Evolutionary conservation across 2,113 vertebrate genomes (phyloP).

Genomic region (Ophthalmolycus amberensis): DNA sequence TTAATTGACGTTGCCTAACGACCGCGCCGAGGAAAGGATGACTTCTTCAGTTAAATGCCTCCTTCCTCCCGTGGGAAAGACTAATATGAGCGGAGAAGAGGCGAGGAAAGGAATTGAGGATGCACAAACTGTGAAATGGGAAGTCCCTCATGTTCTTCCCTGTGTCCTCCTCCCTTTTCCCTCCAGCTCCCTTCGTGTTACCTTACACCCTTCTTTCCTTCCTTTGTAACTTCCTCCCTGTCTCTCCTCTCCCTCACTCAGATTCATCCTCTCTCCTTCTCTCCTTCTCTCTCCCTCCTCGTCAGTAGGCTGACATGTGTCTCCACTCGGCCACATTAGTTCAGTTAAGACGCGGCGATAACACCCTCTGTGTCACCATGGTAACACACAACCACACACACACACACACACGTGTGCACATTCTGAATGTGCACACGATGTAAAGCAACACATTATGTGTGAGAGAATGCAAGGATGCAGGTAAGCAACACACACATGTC

Average conservation of each 20-base stretch:
- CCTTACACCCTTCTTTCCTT: background rate
- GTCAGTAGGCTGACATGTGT: constrained; percentile 12
- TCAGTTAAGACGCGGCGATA: constrained; percentile 25
- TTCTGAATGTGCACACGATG: too few species aligned
- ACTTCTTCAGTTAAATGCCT: too few species aligned
- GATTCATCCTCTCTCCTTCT: background rate
- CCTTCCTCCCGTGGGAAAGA: too few species aligned
- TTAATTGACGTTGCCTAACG: too few species aligned
- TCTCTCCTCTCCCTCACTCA: too few species aligned
- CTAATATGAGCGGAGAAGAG: too few species aligned
- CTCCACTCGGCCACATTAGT: constrained; percentile 36
- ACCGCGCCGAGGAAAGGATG: too few species aligned
- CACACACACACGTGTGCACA: constrained; percentile 22
- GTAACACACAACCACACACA: constrained; percentile 27
- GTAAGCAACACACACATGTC: too few species aligned
- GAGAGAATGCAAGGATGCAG: too few species aligned
- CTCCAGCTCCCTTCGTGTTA: background rate
- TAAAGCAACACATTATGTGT: too few species aligned
- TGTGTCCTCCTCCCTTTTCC: background rate
- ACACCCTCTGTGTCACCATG: constrained; percentile 17
- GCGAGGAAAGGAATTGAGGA: too few species aligned
- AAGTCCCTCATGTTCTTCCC: background rate
- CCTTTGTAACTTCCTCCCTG: background rate
- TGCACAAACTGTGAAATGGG: too few species aligned
- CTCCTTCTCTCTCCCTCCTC: background rate